phyloP scores from a whole-genome alignment of 2,888 invertebrate genomes.

The Candidula unifasciata region DNA sequence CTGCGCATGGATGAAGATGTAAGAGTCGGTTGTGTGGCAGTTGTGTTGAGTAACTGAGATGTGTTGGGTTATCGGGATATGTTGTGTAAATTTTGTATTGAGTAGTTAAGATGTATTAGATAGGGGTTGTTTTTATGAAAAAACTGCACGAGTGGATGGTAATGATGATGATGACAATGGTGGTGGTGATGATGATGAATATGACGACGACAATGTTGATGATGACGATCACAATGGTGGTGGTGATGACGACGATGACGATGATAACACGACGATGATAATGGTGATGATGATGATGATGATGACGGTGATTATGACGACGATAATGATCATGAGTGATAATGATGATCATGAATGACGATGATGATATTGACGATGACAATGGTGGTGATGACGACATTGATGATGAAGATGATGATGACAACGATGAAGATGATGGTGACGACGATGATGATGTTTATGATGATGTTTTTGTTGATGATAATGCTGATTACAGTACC shows the following conservation, averaged over 20 bases:
- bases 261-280: not conserved
- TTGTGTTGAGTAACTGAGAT: not conserved
- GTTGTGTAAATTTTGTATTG: no score
- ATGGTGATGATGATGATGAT: not conserved
- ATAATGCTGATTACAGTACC: not conserved
- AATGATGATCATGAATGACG: not conserved
- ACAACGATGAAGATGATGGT: not conserved
- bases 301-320: not conserved
- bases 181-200: not conserved
- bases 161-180: not conserved
- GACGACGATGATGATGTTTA: not conserved
- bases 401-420: not conserved
- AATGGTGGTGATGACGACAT: not conserved
- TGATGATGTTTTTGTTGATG: not conserved
- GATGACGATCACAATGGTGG: not conserved
- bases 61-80: no score
- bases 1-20: not conserved
- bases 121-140: no score
- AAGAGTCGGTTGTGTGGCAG: not conserved
- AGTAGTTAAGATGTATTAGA: no score
- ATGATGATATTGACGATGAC: not conserved
- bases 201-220: not conserved
- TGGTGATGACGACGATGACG: not conserved
- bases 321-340: not conserved
- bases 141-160: no score